Percentiles rank a stretch among this genome's conserved stretches.
Evolutionary conservation across 37 sponge, comb jelly and placozoan species (phyloP).

Genomic region (Ephydatia muelleri): DNA sequence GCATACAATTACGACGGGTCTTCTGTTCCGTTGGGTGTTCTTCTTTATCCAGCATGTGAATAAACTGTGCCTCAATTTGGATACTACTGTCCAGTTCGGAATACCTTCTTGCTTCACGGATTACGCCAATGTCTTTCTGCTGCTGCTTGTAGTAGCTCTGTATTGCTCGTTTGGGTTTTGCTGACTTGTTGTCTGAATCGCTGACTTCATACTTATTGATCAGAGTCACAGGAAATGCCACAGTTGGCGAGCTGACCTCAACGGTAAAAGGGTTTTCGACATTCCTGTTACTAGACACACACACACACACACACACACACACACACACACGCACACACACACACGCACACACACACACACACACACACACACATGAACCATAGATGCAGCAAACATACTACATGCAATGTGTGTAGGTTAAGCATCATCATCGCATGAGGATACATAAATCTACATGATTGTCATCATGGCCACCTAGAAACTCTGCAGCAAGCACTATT

Average conservation of each 20-base stretch:
- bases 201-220: not conserved
- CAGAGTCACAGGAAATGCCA: not conserved
- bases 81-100: conserved; percentile 3
- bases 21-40: not conserved
- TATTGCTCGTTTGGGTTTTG: conserved; percentile 8
- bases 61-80: not conserved
- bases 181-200: too few relatives aligned
- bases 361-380: conserved; percentile 8
- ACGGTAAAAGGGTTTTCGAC: not conserved
- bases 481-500: too few relatives aligned
- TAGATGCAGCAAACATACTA: too few relatives aligned
- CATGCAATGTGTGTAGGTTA: too few relatives aligned
- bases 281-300: not conserved
- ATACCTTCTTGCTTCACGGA: conserved; percentile 24
- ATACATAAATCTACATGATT: too few relatives aligned
- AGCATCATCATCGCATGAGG: too few relatives aligned
- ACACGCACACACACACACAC: conserved; percentile 6
- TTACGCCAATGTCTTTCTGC: conserved; percentile 24
- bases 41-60: not conserved
- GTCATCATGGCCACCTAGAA: too few relatives aligned
- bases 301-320: conserved; percentile 38
- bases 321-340: conserved; percentile 35
- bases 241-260: not conserved
- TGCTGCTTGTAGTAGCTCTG: conserved; percentile 19
- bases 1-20: not conserved